Conservation (phyloP, 2,888 invertebrate species). For the Malacosoma neustria region DNA sequence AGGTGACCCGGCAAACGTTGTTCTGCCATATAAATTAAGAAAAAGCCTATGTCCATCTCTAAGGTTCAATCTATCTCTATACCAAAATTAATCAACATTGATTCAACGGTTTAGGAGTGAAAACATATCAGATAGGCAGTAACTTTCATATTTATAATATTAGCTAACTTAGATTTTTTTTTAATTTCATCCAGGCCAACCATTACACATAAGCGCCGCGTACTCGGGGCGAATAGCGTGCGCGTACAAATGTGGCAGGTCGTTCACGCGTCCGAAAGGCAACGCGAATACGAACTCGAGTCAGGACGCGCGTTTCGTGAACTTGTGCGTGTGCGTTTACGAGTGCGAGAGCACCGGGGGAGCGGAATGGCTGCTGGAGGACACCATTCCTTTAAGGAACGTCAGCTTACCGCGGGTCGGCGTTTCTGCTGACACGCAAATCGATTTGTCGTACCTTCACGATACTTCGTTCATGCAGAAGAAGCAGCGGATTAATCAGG, state of each 20-base stretch:
- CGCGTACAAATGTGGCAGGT: constrained; percentile 95
- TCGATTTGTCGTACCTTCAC: constrained; percentile 88
- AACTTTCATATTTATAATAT: too few relatives aligned
- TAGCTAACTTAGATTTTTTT: too few relatives aligned
- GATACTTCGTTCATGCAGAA: constrained; percentile 87
- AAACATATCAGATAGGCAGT: too few relatives aligned
- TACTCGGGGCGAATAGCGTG: constrained; percentile 98
- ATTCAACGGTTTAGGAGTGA: too few relatives aligned
- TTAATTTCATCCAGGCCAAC: constrained; percentile 75
- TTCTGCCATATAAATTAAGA: too few relatives aligned
- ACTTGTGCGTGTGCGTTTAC: constrained; percentile 95
- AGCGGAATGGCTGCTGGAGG: constrained; percentile 95
- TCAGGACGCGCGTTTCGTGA: constrained; percentile 84
- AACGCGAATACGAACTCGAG: constrained; percentile 70
- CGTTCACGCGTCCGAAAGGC: constrained; percentile 90
- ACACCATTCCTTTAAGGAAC: constrained; percentile 94
- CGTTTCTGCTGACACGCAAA: constrained; percentile 86
- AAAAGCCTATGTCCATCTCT: too few relatives aligned
- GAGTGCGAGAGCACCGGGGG: constrained; percentile 99
- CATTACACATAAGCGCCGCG: constrained; percentile 95
- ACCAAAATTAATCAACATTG: too few relatives aligned
- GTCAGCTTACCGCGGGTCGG: constrained; percentile 89
- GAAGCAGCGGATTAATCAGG: constrained; percentile 87
- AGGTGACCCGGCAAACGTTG: too few relatives aligned
- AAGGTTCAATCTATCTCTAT: too few relatives aligned